phyloP scores from a whole-genome alignment of 2,888 invertebrate species.

The Rhogogaster chlorosoma region DNA sequence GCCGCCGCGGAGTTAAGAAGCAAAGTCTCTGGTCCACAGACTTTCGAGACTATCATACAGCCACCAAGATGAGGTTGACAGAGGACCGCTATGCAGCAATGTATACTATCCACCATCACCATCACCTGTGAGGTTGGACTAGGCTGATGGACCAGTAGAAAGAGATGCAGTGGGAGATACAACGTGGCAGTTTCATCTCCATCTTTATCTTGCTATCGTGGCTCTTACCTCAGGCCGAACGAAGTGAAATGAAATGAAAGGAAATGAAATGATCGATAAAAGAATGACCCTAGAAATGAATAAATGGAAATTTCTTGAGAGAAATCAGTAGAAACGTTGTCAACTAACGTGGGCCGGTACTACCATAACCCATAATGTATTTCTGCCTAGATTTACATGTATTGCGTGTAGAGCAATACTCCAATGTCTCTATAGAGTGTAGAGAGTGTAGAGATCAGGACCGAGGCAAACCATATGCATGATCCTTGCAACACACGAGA shows the following conservation, averaged over 20 bases:
- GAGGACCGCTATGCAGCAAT: slow-evolving; percentile 21
- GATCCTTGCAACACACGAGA: background rate
- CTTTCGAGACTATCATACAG: slow-evolving; percentile 1
- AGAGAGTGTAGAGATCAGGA: background rate
- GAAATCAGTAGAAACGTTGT: slow-evolving; percentile 28
- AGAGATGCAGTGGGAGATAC: background rate
- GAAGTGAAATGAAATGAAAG: background rate
- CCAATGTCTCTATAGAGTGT: background rate
- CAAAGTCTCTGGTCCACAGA: background rate
- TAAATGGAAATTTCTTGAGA: slow-evolving; percentile 27
- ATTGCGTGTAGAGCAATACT: background rate
- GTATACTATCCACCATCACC: background rate
- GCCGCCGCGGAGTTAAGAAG: background rate
- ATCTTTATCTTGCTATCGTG: background rate
- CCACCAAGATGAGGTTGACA: slow-evolving; percentile 33
- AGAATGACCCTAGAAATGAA: background rate
- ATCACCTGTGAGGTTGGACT: slow-evolving; percentile 33
- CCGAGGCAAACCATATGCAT: background rate
- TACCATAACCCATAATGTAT: background rate
- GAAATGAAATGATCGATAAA: slow-evolving; percentile 20
- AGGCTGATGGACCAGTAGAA: slow-evolving; percentile 41
- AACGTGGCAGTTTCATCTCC: background rate
- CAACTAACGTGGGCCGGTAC: slow-evolving; percentile 17
- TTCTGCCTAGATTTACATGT: background rate
- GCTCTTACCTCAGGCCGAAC: background rate